Evolutionary conservation across 1,140 invertebrate species (phyloP), one percentile per base, ranked within the genome.

Genomic region (Pteromalus puparum): DNA sequence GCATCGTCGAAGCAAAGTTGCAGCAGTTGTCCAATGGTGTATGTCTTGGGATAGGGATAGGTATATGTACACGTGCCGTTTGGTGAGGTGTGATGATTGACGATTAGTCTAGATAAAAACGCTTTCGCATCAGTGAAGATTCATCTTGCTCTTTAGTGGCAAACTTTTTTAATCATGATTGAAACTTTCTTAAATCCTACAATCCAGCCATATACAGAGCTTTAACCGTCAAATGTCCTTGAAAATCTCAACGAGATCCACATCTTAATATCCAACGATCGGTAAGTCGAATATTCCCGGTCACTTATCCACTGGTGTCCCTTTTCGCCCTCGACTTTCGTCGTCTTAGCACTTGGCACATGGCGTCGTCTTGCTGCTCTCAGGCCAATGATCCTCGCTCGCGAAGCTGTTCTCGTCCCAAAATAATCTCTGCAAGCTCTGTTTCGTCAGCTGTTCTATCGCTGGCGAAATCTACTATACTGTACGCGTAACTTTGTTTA

Each of bases 321-420:
- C 48, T 53, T 53, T 53, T 53, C 48, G 18, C 13, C 48, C 34
- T 73, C 21, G 30, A 30, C 10, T 65, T 34, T 65, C 53, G 53
- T 9, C 53, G 53, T 9, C 53, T 78, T 6, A 2, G 48, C 30
- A 12, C 28, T 30, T 65, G 15, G 15, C 24, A 28, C 1, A 34
- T 10, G 42, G 74, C 34, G 13, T 78, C 77, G 38, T 81, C 46
- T 74, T 24, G 46, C 65, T 65, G 76, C 21, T 48, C 73, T 86
- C 78, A 82, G 87, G 87, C 89, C 89, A 89, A 90, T 89, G 89
- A 88, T 90, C 89, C 82, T 88, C 53, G 53, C 53, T 61, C 18
- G 13, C 2, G 6, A 70, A 75, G 87, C 86, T 90, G 87, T 81
- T 88, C 85, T 81, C 81, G 72, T 89, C 88, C 87, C 75, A 53